Evolutionary conservation across 2,888 invertebrate species (phyloP).

Genomic region (Julus scanicus): DNA sequence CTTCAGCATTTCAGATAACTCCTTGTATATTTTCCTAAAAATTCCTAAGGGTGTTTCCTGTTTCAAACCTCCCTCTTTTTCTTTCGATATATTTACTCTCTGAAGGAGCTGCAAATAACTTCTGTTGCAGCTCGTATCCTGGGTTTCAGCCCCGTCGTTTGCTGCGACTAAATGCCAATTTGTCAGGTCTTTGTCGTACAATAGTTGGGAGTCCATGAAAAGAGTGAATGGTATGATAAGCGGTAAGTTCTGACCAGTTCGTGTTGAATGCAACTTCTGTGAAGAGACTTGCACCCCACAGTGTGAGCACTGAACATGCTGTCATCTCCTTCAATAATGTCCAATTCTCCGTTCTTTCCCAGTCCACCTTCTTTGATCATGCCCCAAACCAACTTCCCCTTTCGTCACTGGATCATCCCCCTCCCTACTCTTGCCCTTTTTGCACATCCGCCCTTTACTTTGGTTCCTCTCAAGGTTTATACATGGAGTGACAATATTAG

Average conservation of each 20-base stretch:
- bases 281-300: slow-evolving; percentile 40
- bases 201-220: slow-evolving; percentile 47
- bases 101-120: slow-evolving; percentile 36
- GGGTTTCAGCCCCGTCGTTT: slow-evolving; percentile 31
- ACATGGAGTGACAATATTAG: not conserved
- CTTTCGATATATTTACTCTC: slow-evolving; percentile 22
- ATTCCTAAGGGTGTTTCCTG: slow-evolving; percentile 38
- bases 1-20: not conserved
- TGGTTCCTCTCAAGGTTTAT: not conserved
- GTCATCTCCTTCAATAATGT: slow-evolving; percentile 49
- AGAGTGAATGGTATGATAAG: slow-evolving; percentile 51
- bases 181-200: slow-evolving; percentile 40
- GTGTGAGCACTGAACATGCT: slow-evolving; percentile 49
- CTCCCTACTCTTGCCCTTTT: not conserved
- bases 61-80: not conserved
- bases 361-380: slow-evolving; percentile 36
- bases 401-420: slow-evolving; percentile 45
- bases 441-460: not conserved
- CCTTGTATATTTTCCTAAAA: slow-evolving; percentile 19
- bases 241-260: slow-evolving; percentile 53
- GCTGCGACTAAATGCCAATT: slow-evolving; percentile 50
- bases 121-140: not conserved
- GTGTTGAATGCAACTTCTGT: slow-evolving; percentile 48
- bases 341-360: slow-evolving; percentile 2
- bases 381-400: slow-evolving; percentile 36